These are phyloP conservation scores for Tursiops truncatus DNA, from an alignment of 2,113 vertebrate species.

Conservation along the genomic window DNA sequence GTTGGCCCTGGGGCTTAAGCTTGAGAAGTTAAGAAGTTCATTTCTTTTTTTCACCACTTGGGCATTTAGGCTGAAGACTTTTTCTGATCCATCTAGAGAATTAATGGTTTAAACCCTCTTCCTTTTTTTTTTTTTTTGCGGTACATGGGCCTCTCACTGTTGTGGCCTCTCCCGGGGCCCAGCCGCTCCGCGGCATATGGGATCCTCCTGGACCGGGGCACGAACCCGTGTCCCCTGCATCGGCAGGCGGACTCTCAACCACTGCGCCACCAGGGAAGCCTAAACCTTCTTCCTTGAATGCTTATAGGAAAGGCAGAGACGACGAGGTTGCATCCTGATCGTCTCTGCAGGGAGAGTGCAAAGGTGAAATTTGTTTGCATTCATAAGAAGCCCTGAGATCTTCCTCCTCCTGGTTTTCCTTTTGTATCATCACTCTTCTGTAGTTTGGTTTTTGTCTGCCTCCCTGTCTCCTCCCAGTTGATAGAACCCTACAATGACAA, in stretches of 20 bases:
- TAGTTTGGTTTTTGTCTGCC: neutral
- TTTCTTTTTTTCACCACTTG: conserved; percentile 9
- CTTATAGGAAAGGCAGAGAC: neutral
- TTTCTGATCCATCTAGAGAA: neutral
- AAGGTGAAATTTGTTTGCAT: neutral
- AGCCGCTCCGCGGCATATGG: too few relatives aligned
- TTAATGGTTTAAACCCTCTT: neutral
- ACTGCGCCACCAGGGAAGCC: too few relatives aligned
- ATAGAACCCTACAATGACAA: neutral
- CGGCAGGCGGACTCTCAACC: too few relatives aligned
- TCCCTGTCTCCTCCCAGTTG: neutral
- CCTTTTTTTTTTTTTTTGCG: neutral
- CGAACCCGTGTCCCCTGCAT: too few relatives aligned
- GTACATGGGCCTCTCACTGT: too few relatives aligned
- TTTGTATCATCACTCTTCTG: neutral
- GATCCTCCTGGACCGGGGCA: too few relatives aligned
- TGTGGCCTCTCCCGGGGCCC: too few relatives aligned
- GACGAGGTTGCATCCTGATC: neutral
- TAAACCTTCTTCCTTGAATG: neutral
- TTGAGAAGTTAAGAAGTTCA: conserved; percentile 5
- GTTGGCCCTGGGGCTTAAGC: neutral
- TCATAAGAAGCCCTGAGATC: neutral
- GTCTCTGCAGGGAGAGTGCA: neutral
- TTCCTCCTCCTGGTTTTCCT: neutral
- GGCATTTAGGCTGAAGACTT: neutral